Evolutionary conservation across 2,797 vertebrate genomes (phyloP), one percentile per base, ranked within the genome.

Genomic region (Allobates femoralis): DNA sequence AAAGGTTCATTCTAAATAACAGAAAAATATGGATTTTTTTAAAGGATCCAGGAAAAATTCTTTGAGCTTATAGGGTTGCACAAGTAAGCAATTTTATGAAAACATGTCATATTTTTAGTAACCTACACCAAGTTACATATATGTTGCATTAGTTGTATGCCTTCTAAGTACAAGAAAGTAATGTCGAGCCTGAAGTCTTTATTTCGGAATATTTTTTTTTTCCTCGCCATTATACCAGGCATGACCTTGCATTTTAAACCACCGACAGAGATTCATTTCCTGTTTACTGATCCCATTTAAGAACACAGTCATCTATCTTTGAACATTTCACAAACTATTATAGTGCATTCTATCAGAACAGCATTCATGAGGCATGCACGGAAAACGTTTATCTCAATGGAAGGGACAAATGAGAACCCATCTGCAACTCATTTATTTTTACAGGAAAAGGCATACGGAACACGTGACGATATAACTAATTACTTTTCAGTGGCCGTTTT

Each of bases 211-310:
- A 71, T 18, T 16, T 21, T 81, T 73, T 37, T 60, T 56, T 74
- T n/a, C 26, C 41, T 14, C 4, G 67, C 53, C 26, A n/a, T 60
- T 83, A 34, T 71, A 55, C 80, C 4, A 86, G 85, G 66, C 79
- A 81, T 81, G 79, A 86, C 85, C 79, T 76, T 86, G 79, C 85
- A 86, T 86, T 82, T 86, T 77, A 83, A n/a, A 82, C 21, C 51
- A 60, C 19, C 19, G 85, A 77, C 50, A 71, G 28, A 87, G 67
- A 88, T 88, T 67, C 23, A 85, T 88, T 81, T 81, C 23, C 66
- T 77, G 78, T 88, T 85, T 88, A 81, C 83, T 85, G 83, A 81
- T 85, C 58, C 50, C 62, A 64, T 81, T 88, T 80, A 69, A 69
- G 77, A 88, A 64, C 86, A 81, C 12, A 85, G 46, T 67, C 77